Percentiles rank a stretch among this genome's conserved stretches.
Conservation (phyloP, 2,113 vertebrate species). For the Ivindomyrus marchei region DNA sequence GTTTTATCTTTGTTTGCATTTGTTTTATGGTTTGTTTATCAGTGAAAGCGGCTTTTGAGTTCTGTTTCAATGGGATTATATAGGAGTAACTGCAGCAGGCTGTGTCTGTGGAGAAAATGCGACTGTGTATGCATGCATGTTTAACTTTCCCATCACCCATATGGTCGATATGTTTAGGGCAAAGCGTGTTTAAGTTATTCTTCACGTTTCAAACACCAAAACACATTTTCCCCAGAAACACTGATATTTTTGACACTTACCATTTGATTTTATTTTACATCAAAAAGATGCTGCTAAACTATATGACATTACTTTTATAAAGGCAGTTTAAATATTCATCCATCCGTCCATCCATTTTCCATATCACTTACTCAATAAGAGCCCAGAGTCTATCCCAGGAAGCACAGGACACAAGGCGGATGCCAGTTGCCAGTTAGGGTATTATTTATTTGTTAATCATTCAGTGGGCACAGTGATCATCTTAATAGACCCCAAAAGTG, state of each 20-base stretch:
- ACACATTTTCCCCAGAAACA: neutral
- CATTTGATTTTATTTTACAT: neutral
- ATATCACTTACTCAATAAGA: neutral
- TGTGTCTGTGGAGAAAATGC: neutral
- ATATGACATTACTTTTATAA: neutral
- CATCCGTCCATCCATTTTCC: neutral
- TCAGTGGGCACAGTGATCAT: neutral
- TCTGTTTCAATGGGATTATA: neutral
- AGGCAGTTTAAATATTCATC: neutral
- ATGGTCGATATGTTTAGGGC: neutral
- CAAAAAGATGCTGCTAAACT: neutral
- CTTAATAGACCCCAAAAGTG: neutral
- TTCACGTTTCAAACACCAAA: neutral
- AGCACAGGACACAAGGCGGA: neutral
- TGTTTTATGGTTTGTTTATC: slow-evolving; percentile 3
- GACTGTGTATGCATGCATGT: neutral
- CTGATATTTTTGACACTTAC: neutral
- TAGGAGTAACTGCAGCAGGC: neutral
- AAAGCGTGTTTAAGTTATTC: neutral
- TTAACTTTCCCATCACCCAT: neutral
- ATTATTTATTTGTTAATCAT: neutral
- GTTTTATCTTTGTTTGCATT: neutral
- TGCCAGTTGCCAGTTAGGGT: neutral
- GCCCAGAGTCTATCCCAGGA: neutral
- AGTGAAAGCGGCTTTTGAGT: neutral